These are phyloP conservation scores for Phyllotis vaccarum DNA, from an alignment of 2,797 vertebrate species.

Conservation along the genomic window DNA sequence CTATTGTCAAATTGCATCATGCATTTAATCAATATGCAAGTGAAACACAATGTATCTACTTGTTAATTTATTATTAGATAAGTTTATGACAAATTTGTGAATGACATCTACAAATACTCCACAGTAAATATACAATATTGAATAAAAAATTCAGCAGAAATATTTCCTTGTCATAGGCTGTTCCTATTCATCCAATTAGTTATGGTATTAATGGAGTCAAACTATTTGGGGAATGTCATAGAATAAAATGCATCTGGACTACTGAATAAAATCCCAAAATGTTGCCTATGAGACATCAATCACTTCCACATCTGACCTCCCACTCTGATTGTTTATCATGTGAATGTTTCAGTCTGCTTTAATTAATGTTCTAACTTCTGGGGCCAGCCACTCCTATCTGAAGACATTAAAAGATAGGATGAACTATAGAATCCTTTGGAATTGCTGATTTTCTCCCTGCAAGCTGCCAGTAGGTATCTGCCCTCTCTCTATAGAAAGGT, in stretches of 20 bases:
- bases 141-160: slow-evolving; percentile 24
- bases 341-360: neutral
- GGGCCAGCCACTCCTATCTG: neutral
- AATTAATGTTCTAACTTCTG: neutral
- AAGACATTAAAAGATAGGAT: slow-evolving; percentile 39
- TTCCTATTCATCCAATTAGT: neutral
- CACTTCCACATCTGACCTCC: neutral
- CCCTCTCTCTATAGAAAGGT: neutral
- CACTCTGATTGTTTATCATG: slow-evolving; percentile 27
- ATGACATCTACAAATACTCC: slow-evolving; percentile 13
- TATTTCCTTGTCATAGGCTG: slow-evolving; percentile 7
- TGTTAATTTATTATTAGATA: slow-evolving; percentile 26
- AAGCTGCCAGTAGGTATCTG: slow-evolving; percentile 38
- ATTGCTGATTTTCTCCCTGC: neutral
- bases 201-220: slow-evolving; percentile 26
- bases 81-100: slow-evolving; percentile 8
- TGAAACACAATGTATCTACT: neutral
- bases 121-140: neutral
- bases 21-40: slow-evolving; percentile 45
- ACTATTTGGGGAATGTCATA: neutral
- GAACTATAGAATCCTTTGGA: neutral
- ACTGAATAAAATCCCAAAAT: neutral
- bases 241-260: slow-evolving; percentile 56
- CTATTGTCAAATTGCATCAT: neutral
- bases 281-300: neutral